Base-by-base conservation (phyloP, 2,888 invertebrate genomes). In the Netelia fuscicornis region DNA sequence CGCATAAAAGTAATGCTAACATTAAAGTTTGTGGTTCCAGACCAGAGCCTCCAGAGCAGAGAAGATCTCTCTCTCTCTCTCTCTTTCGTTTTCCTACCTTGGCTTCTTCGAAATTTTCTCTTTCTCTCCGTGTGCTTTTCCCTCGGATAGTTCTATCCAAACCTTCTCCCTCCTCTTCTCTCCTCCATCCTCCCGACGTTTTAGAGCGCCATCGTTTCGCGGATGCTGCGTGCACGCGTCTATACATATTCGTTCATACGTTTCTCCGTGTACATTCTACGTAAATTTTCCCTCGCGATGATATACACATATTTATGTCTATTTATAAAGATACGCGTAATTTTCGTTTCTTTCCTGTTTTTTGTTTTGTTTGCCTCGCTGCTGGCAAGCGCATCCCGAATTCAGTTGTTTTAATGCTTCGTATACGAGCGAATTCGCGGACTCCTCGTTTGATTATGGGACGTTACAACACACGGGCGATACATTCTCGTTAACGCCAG, bases 11-110 rank as follows among this genome's bases (percentile, higher is more conserved):
- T 93, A 93, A 93, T 93, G 92, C 92, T 90, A 90, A 91, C 93
- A 93, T 93, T 93, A 93, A 93, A 93, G 92, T 93, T 93, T 93
- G 93, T 90, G 93, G 93, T 93, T 93, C 91, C 92, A 93, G 93
- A 92, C 90, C 91, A 91, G 91, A 90, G 89, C 90, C 90, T 77
- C 88, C 88, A 87, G 90, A 74, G 64, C 48, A 64, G 78, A 78
- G 81, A 60, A 54, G 52, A 64, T 42, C 68, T 82, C 74, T 81
- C 83, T 71, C 80, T 76, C 65, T 54, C n/a, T n/a, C 67, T 81
- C 72, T 64, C 25, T 78, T 30, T 78, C 52, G 74, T 62, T 65
- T 72, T 74, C 54, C 44, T 75, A 54, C 42, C 85, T 76, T 82
- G 83, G 79, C 77, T 79, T 62, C 17, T 71, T 72, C 67, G 67